Evolutionary conservation across 1,140 invertebrate genomes (phyloP), one percentile per base, ranked within the genome.

Genomic region (Drosophila azteca): DNA sequence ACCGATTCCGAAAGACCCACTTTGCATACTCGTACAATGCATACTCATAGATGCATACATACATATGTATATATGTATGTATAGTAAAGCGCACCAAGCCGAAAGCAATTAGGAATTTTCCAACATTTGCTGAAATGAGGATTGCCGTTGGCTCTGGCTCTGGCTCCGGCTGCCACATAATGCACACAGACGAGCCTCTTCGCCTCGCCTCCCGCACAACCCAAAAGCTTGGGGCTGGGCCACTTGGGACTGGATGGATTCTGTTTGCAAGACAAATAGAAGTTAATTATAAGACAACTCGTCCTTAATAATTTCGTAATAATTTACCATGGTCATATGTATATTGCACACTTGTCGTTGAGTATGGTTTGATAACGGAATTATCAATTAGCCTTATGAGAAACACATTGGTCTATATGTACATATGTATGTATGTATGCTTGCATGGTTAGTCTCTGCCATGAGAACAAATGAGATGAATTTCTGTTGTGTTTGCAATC

Each of bases 81-180:
- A 13, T 6, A 50, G 22, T 35, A 41, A 53, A 59, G 57, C 51
- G 41, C 62, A 73, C 43, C 60, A 83, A 84, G 51, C 57, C 57
- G 52, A 80, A 75, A 81, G 81, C 79, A 85, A 84, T 84, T 84
- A 77, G 81, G 77, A 85, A 84, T 85, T 84, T 80, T 81, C 67
- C 73, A 66, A 84, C 77, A 84, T 69, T 77, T 75, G 70, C 72
- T 54, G 62, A 55, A 72, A 72, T 39, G 11, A 39, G 35, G 60
- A 73, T 68, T 73, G 60, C 24, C 60, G 24, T 46, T 49, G 75
- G 50, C 55, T 50, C 54, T 60, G 60, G 39, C 17, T 50, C 54
- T 60, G 60, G 39, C 17, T 50, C 54, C 57, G 60, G 39, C 55
- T 31, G 43, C 51, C 61, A 31, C 52, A 67, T 52, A 48, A 70